Base-by-base conservation (phyloP, 2,113 vertebrate species). In the Rhea americana region DNA sequence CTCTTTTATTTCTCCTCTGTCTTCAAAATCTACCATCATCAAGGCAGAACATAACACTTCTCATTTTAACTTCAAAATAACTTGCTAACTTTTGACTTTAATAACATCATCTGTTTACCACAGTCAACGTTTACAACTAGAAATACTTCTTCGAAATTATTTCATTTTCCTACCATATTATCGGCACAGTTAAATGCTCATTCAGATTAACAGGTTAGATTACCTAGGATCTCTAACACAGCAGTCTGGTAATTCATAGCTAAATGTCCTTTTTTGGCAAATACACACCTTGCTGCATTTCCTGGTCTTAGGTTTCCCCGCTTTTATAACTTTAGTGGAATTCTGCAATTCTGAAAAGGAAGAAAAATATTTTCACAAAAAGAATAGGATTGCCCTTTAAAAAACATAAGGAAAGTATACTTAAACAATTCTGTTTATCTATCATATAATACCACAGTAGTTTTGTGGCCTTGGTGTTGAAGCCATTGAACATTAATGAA, bases 241-340 rank as follows among this genome's bases (percentile, higher is more conserved):
- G 71, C 78, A 63, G 7, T 8, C 16, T 20, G 65, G 26, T 70
- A 85, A 85, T 24, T 61, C 50, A 39, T 3, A 79, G 55, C 4
- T 82, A 56, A 32, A 81, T 3, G 50, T 61, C 61, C 25, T 68
- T 91, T 92, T 53, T 35, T 28, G 2, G 45, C 39, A 77, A 93
- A 95, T 43, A 97, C 97, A 97, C 97, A 99, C 99, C 99, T 99
- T 99, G 96, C 96, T 98, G 86, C 96, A 90, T 96, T 99, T 99
- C 95, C 98, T 99, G 90, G 97, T 92, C 91, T 98, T 97, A 56
- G 98, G 97, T 96, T 99, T 99, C 58, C 87, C 98, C 32, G 98
- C 98, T 87, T 98, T 99, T 94, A 98, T 97, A 63, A 98, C 98
- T 97, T 98, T 98, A 71, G 98, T 96, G 75, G 98, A 97, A 94